Evolutionary conservation across 2,888 invertebrate species (phyloP).

Genomic region (Xanthorhoe spadicearia): DNA sequence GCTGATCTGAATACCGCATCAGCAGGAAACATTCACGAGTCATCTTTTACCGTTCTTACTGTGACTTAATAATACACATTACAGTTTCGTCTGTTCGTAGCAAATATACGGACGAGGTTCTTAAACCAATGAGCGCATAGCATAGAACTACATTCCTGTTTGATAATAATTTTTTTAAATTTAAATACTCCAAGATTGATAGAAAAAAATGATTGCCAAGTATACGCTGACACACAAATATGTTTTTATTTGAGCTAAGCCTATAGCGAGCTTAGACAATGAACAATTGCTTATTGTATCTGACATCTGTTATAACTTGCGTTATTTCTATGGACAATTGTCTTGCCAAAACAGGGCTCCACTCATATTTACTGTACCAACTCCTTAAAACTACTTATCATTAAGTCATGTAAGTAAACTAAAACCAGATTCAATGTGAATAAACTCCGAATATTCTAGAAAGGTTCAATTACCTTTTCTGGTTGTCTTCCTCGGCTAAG

Average conservation of each 20-base stretch:
- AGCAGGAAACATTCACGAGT: not conserved
- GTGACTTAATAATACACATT: not conserved
- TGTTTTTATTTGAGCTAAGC: slow-evolving; percentile 13
- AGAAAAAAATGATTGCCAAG: not conserved
- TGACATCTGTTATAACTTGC: slow-evolving; percentile 5
- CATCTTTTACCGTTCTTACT: not conserved
- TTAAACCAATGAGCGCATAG: no score
- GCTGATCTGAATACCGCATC: not conserved
- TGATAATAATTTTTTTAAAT: no score
- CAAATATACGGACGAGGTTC: no score
- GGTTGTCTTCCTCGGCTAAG: not conserved
- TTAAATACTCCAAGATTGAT: no score
- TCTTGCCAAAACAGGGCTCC: slow-evolving; percentile 18
- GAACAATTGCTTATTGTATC: slow-evolving; percentile 31
- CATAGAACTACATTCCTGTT: no score
- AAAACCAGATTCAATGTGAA: not conserved
- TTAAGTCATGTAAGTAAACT: not conserved
- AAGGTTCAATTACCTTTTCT: not conserved
- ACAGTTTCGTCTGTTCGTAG: not conserved
- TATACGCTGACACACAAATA: slow-evolving; percentile 2
- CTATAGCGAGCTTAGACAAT: slow-evolving; percentile 24
- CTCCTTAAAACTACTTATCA: not conserved
- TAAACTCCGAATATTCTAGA: not conserved
- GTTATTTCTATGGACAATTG: slow-evolving; percentile 27
- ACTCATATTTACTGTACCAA: not conserved